Evolutionary conservation across 2,888 invertebrate genomes (phyloP).

Genomic region (Synanthedon tipuliformis): DNA sequence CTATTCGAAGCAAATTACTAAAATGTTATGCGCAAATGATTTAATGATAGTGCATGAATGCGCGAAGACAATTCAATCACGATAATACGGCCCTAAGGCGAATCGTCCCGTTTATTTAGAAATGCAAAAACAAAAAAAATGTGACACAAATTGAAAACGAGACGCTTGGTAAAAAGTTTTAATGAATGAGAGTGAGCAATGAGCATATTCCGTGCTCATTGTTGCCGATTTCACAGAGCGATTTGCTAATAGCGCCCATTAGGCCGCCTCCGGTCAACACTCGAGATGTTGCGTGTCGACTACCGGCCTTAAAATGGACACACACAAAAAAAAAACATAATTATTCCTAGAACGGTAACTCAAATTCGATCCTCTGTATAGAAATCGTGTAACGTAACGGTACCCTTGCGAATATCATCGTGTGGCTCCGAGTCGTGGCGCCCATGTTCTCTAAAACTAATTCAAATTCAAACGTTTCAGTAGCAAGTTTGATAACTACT

Average conservation of each 20-base stretch:
- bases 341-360: constrained; percentile 63
- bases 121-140: constrained; percentile 26
- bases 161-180: constrained; percentile 46
- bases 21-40: constrained; percentile 41
- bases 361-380: constrained; percentile 42
- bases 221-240: constrained; percentile 59
- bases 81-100: constrained; percentile 39
- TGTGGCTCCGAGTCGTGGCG: constrained; percentile 24
- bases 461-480: background rate
- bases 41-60: constrained; percentile 38
- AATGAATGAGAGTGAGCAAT: constrained; percentile 55
- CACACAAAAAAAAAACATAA: constrained; percentile 52
- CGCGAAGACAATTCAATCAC: constrained; percentile 51
- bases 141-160: constrained; percentile 52
- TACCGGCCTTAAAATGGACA: constrained; percentile 36
- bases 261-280: constrained; percentile 41
- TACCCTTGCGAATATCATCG: constrained; percentile 18
- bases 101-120: constrained; percentile 43
- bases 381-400: constrained; percentile 44
- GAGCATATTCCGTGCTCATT: constrained; percentile 62
- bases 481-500: background rate
- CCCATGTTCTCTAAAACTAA: constrained; percentile 12
- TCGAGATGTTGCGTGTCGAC: constrained; percentile 41
- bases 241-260: constrained; percentile 61
- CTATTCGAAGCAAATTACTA: constrained; percentile 34